phyloP scores from a whole-genome alignment of 2,888 invertebrate genomes.

The Dynastes maya region DNA sequence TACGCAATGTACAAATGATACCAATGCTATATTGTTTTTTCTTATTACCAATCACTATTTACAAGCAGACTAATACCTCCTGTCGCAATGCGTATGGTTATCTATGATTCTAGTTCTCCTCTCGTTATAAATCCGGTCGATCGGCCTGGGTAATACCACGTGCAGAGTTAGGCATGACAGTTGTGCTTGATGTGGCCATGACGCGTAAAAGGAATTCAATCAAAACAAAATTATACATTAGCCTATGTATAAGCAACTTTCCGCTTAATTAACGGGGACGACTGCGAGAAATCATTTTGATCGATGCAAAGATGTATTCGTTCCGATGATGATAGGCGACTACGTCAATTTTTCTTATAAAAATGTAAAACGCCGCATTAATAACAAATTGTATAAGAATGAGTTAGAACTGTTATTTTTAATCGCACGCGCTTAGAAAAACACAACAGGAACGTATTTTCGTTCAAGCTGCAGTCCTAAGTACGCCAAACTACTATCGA shows the following conservation, averaged over 20 bases:
- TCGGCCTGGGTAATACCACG: not conserved
- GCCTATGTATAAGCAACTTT: slow-evolving; percentile 31
- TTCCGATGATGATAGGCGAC: not conserved
- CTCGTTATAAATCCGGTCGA: not conserved
- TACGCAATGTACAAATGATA: slow-evolving; percentile 49
- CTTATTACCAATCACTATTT: slow-evolving; percentile 52
- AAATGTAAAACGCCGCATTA: not conserved
- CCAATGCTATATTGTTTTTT: slow-evolving; percentile 50
- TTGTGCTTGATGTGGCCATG: slow-evolving; percentile 47
- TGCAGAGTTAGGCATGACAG: slow-evolving; percentile 30
- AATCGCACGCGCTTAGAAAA: too few relatives aligned
- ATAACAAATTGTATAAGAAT: not conserved
- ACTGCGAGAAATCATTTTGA: slow-evolving; percentile 40
- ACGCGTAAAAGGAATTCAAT: slow-evolving; percentile 48
- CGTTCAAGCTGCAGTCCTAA: too few relatives aligned
- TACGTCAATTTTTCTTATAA: slow-evolving; percentile 6
- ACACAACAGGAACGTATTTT: too few relatives aligned
- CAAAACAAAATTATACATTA: slow-evolving; percentile 50
- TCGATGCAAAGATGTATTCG: slow-evolving; percentile 11
- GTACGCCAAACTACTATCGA: too few relatives aligned
- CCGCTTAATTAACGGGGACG: slow-evolving; percentile 37
- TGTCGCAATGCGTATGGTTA: slow-evolving; percentile 51
- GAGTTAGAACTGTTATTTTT: too few relatives aligned
- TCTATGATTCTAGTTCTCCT: slow-evolving; percentile 37
- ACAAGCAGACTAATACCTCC: slow-evolving; percentile 53